These are phyloP conservation scores for Athalia circularis DNA, from an alignment of 2,888 invertebrate species.

Conservation along the genomic window DNA sequence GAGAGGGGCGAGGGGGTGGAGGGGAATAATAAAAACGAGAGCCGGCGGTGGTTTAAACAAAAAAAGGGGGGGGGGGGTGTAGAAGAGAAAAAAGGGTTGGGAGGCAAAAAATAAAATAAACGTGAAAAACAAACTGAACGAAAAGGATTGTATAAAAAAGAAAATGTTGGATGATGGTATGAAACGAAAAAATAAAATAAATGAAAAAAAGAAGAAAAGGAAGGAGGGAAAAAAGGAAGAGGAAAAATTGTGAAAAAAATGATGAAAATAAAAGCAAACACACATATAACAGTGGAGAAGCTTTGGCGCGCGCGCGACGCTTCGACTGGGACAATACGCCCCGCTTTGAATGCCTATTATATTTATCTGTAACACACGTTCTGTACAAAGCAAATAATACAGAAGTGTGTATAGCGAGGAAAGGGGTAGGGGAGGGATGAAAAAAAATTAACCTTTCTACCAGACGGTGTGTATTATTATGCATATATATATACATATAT, in stretches of 20 bases:
- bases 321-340: conserved; percentile 72
- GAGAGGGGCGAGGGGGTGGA: conserved; percentile 33
- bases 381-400: conserved; percentile 73
- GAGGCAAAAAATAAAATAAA: neutral
- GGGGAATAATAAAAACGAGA: conserved; percentile 48
- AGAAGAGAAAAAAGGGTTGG: conserved; percentile 34
- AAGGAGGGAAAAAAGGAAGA: neutral
- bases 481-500: no score
- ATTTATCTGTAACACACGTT: conserved; percentile 74
- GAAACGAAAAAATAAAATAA: conserved; percentile 59
- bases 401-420: conserved; percentile 58
- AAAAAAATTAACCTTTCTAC: neutral
- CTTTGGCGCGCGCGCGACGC: conserved; percentile 68
- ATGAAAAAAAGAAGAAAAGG: neutral
- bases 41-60: conserved; percentile 60
- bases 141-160: conserved; percentile 27
- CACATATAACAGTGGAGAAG: conserved; percentile 46
- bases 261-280: neutral
- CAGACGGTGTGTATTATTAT: no score
- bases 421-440: neutral
- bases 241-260: neutral
- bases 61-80: conserved; percentile 56
- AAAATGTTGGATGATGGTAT: conserved; percentile 53
- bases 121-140: neutral
- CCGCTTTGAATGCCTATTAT: conserved; percentile 73